Conservation (phyloP, 1,140 invertebrate species). For the Solen grandis region DNA sequence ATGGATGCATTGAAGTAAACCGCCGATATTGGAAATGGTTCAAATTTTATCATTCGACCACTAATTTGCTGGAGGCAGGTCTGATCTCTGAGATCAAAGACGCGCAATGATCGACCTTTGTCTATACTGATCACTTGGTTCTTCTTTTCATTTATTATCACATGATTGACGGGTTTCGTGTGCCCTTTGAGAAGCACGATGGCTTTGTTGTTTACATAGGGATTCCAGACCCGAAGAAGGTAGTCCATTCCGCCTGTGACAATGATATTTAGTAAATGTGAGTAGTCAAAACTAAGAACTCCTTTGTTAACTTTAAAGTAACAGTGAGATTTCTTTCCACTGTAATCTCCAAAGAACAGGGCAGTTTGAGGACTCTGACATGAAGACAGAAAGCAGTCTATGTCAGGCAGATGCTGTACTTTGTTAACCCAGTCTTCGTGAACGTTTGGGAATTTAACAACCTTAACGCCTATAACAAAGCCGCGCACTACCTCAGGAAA, state of each 20-base stretch:
- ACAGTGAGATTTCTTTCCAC: conserved; percentile 57
- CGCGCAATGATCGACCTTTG: conserved; percentile 86
- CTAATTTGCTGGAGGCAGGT: conserved; percentile 70
- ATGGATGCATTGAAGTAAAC: conserved; percentile 65
- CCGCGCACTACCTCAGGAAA: conserved; percentile 65
- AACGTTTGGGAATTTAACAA: conserved; percentile 56
- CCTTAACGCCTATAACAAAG: conserved; percentile 59
- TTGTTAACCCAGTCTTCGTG: conserved; percentile 74
- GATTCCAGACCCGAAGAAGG: conserved; percentile 87
- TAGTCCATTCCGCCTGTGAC: conserved; percentile 87
- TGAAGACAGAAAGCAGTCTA: conserved; percentile 69
- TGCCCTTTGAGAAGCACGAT: conserved; percentile 85
- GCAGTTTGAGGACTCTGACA: conserved; percentile 61
- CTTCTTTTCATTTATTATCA: conserved; percentile 76
- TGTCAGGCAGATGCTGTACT: conserved; percentile 65
- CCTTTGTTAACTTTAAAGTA: conserved; percentile 72
- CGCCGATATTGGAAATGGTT: conserved; percentile 62
- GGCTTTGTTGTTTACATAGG: conserved; percentile 85
- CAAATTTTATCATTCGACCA: conserved; percentile 64
- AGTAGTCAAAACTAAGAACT: conserved; percentile 72
- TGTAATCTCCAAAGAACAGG: conserved; percentile 67
- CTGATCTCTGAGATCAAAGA: conserved; percentile 74
- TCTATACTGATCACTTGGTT: conserved; percentile 84
- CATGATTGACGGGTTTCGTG: conserved; percentile 84
- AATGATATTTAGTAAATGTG: conserved; percentile 67